These are phyloP conservation scores for Drosophila limbata DNA, from an alignment of 2,888 invertebrate genomes.

Conservation along the genomic window DNA sequence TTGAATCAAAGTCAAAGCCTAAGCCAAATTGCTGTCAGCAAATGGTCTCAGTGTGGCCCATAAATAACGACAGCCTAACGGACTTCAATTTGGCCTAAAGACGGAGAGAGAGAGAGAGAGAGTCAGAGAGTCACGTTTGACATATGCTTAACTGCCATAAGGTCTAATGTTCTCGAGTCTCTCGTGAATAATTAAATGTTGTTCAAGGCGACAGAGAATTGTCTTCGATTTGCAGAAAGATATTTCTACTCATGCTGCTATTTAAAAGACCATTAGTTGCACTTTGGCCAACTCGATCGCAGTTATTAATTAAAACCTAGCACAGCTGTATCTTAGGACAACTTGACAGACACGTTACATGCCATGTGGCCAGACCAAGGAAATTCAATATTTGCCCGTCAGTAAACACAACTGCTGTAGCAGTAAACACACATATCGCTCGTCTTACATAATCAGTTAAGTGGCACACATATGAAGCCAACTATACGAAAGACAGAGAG, in stretches of 20 bases:
- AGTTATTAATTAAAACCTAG: constrained; percentile 74
- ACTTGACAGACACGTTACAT: constrained; percentile 39
- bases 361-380: constrained; percentile 27
- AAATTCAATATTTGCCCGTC: constrained; percentile 53
- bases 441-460: constrained; percentile 76
- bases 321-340: constrained; percentile 44
- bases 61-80: constrained; percentile 67
- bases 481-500: constrained; percentile 5
- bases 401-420: constrained; percentile 55
- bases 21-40: constrained; percentile 65
- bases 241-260: constrained; percentile 2
- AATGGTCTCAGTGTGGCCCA: constrained; percentile 53
- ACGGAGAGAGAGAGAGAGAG: not conserved
- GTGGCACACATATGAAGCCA: constrained; percentile 56
- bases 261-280: constrained; percentile 51
- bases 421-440: constrained; percentile 32
- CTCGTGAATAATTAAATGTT: constrained; percentile 69
- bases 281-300: constrained; percentile 41
- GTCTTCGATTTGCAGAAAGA: constrained; percentile 56
- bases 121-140: constrained; percentile 43
- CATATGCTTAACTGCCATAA: constrained; percentile 62
- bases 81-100: constrained; percentile 25
- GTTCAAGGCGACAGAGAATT: constrained; percentile 39
- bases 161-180: constrained; percentile 39
- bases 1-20: constrained; percentile 53